Evolutionary conservation across 1,140 invertebrate species (phyloP).

Genomic region (Maniola jurtina): DNA sequence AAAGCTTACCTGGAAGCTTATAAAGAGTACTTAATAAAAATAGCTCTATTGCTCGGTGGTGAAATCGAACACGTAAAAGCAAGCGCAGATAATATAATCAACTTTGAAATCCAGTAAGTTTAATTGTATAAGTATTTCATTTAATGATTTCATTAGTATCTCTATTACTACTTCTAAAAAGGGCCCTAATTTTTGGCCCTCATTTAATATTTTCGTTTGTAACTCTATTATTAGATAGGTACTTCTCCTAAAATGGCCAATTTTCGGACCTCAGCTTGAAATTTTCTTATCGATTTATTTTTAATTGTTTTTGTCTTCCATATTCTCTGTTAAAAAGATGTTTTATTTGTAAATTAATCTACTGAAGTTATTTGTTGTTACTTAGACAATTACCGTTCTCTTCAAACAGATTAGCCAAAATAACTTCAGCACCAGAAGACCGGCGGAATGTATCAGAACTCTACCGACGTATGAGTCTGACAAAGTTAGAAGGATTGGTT

Average conservation of each 20-base stretch:
- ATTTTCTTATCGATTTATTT: no score
- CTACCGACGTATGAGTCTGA: slow-evolving; percentile 88
- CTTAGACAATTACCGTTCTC: not conserved
- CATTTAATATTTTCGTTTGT: no score
- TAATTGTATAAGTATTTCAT: not conserved
- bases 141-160: not conserved
- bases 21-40: slow-evolving; percentile 86
- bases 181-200: no score
- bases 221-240: no score
- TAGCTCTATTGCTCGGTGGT: slow-evolving; percentile 85
- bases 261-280: no score
- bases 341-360: no score
- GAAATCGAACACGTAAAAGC: slow-evolving; percentile 78
- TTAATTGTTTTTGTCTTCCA: no score
- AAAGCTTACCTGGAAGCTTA: slow-evolving; percentile 88
- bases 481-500: slow-evolving; percentile 83
- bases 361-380: no score
- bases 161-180: no score
- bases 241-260: no score
- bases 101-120: slow-evolving; percentile 87
- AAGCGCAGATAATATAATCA: slow-evolving; percentile 86
- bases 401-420: slow-evolving; percentile 80
- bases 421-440: slow-evolving; percentile 89
- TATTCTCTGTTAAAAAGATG: no score
- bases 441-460: slow-evolving; percentile 88